Evolutionary conservation across 2,888 invertebrate genomes (phyloP).

Genomic region (Lithophane leautieri): DNA sequence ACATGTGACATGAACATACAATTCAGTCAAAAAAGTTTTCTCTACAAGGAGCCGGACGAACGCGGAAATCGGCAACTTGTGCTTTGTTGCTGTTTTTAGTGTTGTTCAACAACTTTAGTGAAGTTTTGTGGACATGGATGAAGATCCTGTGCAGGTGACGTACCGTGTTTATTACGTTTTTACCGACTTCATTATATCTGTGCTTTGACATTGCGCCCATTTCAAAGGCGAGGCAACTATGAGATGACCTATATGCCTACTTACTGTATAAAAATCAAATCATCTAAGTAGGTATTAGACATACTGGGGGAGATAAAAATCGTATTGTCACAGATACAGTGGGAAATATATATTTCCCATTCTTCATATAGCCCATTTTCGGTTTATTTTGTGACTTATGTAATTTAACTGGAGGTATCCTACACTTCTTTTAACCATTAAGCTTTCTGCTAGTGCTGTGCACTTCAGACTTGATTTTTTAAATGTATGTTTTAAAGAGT

Average conservation of each 20-base stretch:
- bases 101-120: slow-evolving; percentile 33
- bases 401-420: not conserved
- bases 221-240: not conserved
- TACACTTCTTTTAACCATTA: not conserved
- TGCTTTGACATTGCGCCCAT: not conserved
- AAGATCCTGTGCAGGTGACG: slow-evolving; percentile 70
- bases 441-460: not conserved
- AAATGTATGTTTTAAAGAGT: not conserved
- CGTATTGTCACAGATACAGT: not conserved
- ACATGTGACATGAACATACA: slow-evolving; percentile 76
- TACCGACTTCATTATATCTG: no score
- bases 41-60: slow-evolving; percentile 72
- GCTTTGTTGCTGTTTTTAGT: slow-evolving; percentile 19
- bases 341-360: not conserved
- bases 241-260: not conserved
- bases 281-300: not conserved
- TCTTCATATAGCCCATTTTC: not conserved
- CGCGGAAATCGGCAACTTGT: slow-evolving; percentile 57
- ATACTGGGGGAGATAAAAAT: not conserved
- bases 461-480: not conserved
- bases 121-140: slow-evolving; percentile 65
- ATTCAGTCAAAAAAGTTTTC: slow-evolving; percentile 82
- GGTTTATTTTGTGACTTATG: not conserved
- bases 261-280: not conserved
- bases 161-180: not conserved